Percentiles rank a stretch among this genome's conserved stretches.
Evolutionary conservation across 2,113 vertebrate species (phyloP).

Genomic region (Corynorhinus townsendii): DNA sequence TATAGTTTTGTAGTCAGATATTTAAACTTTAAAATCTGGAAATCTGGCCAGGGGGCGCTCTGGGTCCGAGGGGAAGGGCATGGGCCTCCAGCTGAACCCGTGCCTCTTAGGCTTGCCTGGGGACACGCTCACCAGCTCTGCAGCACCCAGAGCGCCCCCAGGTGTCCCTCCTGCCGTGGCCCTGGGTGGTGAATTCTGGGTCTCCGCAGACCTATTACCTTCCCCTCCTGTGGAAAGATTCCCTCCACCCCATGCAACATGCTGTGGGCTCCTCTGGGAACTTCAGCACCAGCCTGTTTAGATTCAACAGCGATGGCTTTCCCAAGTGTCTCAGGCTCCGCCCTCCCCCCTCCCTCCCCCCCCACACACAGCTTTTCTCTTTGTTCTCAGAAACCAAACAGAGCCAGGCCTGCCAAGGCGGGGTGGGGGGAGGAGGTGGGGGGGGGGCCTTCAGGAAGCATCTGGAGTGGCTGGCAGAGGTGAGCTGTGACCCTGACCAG

Average conservation of each 20-base stretch:
- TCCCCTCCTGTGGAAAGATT: neutral
- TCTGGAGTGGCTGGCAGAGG: neutral
- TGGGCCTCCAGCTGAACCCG: neutral
- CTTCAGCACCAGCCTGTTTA: neutral
- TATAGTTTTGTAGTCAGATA: neutral
- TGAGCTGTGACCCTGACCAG: neutral
- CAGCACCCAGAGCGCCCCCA: neutral
- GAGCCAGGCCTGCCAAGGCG: neutral
- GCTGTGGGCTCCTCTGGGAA: neutral
- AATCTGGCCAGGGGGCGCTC: neutral
- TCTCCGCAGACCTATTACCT: neutral
- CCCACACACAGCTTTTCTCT: neutral
- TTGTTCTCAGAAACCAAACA: slow-evolving; percentile 20
- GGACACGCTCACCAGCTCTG: neutral
- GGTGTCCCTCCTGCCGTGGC: neutral
- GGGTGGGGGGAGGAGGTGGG: rapidly evolving
- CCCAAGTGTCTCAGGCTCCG: neutral
- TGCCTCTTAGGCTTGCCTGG: neutral
- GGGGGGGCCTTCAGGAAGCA: neutral
- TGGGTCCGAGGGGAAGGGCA: neutral
- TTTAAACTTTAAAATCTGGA: neutral
- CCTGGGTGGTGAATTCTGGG: neutral
- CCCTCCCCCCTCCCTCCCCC: too few species aligned
- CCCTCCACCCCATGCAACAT: too few species aligned
- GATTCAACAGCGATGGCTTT: neutral